These are phyloP conservation scores for Amaurobius ferox DNA, from an alignment of 2,888 invertebrate genomes.

Conservation along the genomic window DNA sequence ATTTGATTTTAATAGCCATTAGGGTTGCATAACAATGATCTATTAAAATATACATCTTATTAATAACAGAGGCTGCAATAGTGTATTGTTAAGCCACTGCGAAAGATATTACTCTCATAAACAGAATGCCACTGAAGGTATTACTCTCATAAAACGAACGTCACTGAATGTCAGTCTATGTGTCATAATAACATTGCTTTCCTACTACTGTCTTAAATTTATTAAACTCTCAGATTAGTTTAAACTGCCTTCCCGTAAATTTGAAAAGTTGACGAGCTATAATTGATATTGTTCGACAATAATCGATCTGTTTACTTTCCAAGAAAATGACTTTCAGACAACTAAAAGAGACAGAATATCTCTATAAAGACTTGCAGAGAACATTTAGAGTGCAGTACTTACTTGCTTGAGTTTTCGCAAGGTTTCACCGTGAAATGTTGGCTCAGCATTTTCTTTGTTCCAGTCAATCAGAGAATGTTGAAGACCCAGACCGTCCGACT, in stretches of 20 bases:
- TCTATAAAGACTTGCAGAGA: not conserved
- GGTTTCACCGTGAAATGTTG: conserved; percentile 20
- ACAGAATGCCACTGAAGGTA: too few relatives aligned
- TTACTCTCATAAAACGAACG: too few relatives aligned
- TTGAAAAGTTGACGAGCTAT: not conserved
- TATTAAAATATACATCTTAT: too few relatives aligned
- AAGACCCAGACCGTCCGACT: too few relatives aligned
- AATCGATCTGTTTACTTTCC: conserved; percentile 18
- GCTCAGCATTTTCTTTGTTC: conserved; percentile 26
- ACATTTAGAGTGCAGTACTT: not conserved
- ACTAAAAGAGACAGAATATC: conserved; percentile 14
- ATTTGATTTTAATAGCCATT: too few relatives aligned
- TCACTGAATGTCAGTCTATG: too few relatives aligned
- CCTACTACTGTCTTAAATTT: not conserved
- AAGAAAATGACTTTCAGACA: conserved; percentile 5
- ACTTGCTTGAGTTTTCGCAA: conserved; percentile 5
- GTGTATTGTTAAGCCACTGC: too few relatives aligned
- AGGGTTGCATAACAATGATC: too few relatives aligned
- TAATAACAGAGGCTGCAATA: too few relatives aligned
- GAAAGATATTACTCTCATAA: too few relatives aligned
- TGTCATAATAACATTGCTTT: too few relatives aligned
- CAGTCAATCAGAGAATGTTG: conserved; percentile 32
- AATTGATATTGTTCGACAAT: conserved; percentile 9
- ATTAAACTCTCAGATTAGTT: not conserved
- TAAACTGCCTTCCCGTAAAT: not conserved